Conservation (phyloP, 1,140 invertebrate species). For the Drosophila leontia region DNA sequence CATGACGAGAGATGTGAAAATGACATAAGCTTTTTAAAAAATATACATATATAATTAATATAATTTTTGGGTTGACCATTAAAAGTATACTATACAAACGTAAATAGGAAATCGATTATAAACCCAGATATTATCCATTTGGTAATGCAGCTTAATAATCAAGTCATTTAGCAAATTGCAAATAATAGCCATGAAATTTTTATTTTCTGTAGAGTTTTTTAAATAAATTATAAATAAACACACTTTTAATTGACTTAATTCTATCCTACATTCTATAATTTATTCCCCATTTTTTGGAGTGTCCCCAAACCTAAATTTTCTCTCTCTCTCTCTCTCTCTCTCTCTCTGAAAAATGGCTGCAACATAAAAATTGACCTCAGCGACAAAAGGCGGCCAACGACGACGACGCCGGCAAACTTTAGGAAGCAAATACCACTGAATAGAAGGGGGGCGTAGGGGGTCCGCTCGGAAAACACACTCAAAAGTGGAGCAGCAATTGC, state of each 20-base stretch:
- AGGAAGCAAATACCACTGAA: conserved; percentile 45
- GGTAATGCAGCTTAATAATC: neutral
- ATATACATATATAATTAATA: too few relatives aligned
- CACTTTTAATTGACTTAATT: neutral
- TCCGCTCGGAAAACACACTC: conserved; percentile 32
- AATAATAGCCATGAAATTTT: too few relatives aligned
- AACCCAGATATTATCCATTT: neutral
- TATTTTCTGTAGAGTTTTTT: too few relatives aligned
- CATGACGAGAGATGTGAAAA: neutral
- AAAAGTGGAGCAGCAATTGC: conserved; percentile 80
- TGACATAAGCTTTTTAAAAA: neutral
- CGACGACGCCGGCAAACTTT: conserved; percentile 41
- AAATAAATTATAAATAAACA: too few relatives aligned
- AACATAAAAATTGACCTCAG: conserved; percentile 83
- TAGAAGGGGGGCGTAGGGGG: conserved; percentile 4
- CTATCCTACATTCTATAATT: neutral
- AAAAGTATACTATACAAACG: neutral
- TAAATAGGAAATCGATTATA: neutral
- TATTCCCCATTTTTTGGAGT: conserved; percentile 3
- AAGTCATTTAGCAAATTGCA: neutral
- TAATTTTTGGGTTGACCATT: neutral
- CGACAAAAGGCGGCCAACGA: conserved; percentile 72
- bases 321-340: conserved; percentile 6
- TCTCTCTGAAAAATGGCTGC: conserved; percentile 72
- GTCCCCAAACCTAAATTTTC: conserved; percentile 56